Conservation (phyloP, 2,888 invertebrate genomes). For the Oasisia sp. region DNA sequence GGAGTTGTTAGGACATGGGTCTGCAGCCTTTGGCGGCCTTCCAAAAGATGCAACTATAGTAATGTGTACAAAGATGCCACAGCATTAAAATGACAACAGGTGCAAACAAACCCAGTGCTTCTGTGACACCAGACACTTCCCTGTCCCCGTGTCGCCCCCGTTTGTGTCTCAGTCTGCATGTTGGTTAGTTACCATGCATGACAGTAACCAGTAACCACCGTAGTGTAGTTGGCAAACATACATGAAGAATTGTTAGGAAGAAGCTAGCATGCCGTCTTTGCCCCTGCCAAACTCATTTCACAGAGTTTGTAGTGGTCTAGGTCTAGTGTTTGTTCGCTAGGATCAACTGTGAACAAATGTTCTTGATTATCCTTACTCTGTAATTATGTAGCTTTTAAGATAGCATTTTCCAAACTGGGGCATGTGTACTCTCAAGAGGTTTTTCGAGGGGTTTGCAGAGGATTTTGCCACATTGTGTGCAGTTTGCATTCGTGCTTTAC, state of each 20-base stretch:
- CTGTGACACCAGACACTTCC: background rate
- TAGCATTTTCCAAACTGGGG: too few species aligned
- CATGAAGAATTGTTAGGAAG: too few species aligned
- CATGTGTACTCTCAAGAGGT: too few species aligned
- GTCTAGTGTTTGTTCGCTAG: background rate
- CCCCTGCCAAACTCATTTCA: background rate
- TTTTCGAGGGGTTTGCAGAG: too few species aligned
- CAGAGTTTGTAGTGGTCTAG: background rate
- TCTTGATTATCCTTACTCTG: background rate
- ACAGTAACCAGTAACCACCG: background rate
- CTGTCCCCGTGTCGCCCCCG: background rate
- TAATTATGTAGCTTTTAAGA: background rate
- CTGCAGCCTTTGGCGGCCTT: background rate
- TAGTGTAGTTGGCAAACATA: too few species aligned
- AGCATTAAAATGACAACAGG: background rate
- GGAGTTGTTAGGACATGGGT: too few species aligned
- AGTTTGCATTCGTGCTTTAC: too few species aligned
- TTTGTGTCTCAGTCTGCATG: background rate
- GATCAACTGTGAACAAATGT: background rate
- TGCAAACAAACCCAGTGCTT: background rate
- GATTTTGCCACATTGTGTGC: too few species aligned
- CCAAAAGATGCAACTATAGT: background rate
- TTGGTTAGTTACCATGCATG: background rate
- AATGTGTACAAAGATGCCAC: background rate
- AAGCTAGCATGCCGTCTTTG: too few species aligned